Conservation (phyloP, 2,113 vertebrate species). For the Heloderma charlesbogerti region DNA sequence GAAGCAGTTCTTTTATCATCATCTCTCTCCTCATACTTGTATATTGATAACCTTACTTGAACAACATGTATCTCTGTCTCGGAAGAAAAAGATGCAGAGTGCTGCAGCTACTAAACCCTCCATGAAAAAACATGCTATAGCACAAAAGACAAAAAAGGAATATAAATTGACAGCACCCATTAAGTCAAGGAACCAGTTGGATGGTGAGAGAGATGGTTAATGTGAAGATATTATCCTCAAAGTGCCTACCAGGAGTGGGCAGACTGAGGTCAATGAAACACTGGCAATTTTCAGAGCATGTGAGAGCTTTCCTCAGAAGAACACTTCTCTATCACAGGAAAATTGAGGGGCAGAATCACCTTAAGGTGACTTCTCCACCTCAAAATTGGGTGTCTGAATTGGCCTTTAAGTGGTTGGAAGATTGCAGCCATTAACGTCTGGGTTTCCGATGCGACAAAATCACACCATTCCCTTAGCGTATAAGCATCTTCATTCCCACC, state of each 20-base stretch:
- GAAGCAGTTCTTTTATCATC: neutral
- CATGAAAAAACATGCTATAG: slow-evolving; percentile 6
- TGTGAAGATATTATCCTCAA: slow-evolving; percentile 47
- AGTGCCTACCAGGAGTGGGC: neutral
- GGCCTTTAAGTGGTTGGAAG: neutral
- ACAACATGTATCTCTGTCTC: neutral
- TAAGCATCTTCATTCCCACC: neutral
- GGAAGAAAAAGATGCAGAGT: neutral
- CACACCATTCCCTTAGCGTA: neutral
- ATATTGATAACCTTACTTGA: neutral
- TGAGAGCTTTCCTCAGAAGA: neutral
- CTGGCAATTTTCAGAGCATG: neutral
- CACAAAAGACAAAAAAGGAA: slow-evolving; percentile 11
- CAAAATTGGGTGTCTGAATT: slow-evolving; percentile 12
- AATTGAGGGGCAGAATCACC: slow-evolving; percentile 1
- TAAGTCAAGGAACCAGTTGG: neutral
- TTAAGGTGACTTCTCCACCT: neutral
- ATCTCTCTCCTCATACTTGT: neutral
- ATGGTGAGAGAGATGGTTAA: neutral
- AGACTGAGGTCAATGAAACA: slow-evolving; percentile 18
- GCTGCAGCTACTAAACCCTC: neutral
- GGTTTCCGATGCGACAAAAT: neutral
- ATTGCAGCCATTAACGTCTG: neutral
- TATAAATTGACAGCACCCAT: neutral
- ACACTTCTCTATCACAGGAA: neutral